Evolutionary conservation across 2,888 invertebrate species (phyloP).

Genomic region (Catocala fraxini): DNA sequence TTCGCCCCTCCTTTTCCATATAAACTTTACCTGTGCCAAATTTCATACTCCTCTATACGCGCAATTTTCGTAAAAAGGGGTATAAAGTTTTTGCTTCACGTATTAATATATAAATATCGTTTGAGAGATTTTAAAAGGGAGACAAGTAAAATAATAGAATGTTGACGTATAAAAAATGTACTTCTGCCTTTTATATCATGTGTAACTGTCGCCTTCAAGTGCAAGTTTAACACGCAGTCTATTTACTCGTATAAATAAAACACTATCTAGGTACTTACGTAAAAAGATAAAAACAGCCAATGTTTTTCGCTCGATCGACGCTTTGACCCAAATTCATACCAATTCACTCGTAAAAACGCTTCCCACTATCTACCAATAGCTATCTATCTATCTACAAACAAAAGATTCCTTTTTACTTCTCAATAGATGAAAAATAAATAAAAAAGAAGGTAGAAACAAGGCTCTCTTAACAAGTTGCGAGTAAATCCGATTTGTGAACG

Average conservation of each 20-base stretch:
- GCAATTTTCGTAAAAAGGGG: too few relatives aligned
- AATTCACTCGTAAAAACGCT: conserved; percentile 9
- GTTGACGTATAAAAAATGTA: too few relatives aligned
- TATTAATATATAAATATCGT: too few relatives aligned
- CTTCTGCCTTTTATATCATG: too few relatives aligned
- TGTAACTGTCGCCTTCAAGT: too few relatives aligned
- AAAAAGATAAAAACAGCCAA: conserved; percentile 18
- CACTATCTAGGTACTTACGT: not conserved
- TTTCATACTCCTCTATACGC: too few relatives aligned
- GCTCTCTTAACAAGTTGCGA: conserved; percentile 79
- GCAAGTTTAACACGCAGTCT: not conserved
- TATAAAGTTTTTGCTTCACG: too few relatives aligned
- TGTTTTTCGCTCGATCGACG: conserved; percentile 23
- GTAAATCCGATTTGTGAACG: conserved; percentile 80
- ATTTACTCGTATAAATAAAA: not conserved
- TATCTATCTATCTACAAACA: conserved; percentile 41
- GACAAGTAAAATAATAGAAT: too few relatives aligned
- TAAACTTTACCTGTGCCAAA: too few relatives aligned
- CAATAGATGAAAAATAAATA: conserved; percentile 65
- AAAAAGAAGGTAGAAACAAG: conserved; percentile 69
- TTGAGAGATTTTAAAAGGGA: too few relatives aligned
- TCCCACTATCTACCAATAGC: conserved; percentile 1
- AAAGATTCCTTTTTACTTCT: conserved; percentile 48
- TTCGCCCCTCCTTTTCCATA: too few relatives aligned
- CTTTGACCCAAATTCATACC: conserved; percentile 36